A percentile compares a stretch with the other conserved stretches of the same genome.
phyloP scores from a whole-genome alignment of 2,113 vertebrate species.

The Hirundichthys speculiger region DNA sequence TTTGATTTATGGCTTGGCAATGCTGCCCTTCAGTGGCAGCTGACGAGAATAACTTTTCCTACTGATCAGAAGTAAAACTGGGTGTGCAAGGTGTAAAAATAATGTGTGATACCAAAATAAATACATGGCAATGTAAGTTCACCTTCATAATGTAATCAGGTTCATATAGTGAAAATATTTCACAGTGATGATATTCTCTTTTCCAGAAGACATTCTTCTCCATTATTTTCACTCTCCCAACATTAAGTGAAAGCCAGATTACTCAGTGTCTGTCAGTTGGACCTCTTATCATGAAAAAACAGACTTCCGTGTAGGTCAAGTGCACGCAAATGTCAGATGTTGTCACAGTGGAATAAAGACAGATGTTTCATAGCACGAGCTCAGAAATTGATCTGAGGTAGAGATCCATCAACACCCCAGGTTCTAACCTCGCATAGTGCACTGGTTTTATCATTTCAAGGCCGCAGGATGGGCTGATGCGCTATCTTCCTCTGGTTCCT shows the following conservation, averaged over 20 bases:
- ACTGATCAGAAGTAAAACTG: constrained; percentile 18
- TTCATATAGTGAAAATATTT: constrained; percentile 35
- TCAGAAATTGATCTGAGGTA: constrained; percentile 57
- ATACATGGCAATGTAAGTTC: constrained; percentile 11
- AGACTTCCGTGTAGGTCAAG: constrained; percentile 57
- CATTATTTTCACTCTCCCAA: constrained; percentile 41
- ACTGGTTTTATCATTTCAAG: constrained; percentile 52
- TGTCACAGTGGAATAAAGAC: constrained; percentile 64
- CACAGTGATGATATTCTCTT: constrained; percentile 38
- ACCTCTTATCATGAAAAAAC: constrained; percentile 38
- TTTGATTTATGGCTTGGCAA: constrained; percentile 78
- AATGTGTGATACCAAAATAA: constrained; percentile 24
- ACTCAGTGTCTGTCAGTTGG: constrained; percentile 42
- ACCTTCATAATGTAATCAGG: constrained; percentile 26
- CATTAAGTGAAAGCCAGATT: constrained; percentile 39
- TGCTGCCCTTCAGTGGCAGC: constrained; percentile 80
- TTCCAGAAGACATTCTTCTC: constrained; percentile 43
- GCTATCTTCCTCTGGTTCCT: constrained; percentile 41
- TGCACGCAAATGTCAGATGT: constrained; percentile 66
- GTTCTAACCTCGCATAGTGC: constrained; percentile 42
- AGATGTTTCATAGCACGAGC: constrained; percentile 63
- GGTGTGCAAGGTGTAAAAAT: constrained; percentile 2
- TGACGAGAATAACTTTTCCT: constrained; percentile 63
- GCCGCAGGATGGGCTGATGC: constrained; percentile 46
- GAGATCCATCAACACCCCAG: constrained; percentile 63